Conservation (phyloP, 2,797 vertebrate species). For the Lepidocolaptes lacrymiger region DNA sequence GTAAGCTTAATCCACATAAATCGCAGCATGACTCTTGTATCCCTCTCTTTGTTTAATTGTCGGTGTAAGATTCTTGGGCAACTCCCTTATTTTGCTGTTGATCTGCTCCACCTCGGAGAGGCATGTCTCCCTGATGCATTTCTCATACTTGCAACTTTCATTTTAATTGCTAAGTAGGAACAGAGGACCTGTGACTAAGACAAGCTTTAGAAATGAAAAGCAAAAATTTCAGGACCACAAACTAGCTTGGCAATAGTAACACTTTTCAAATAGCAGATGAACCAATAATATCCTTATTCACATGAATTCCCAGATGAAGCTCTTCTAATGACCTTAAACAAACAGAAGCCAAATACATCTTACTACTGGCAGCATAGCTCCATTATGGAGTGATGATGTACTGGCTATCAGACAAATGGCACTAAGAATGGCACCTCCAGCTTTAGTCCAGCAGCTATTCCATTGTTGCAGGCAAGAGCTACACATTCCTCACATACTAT, state of each 20-base stretch:
- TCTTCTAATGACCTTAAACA: neutral
- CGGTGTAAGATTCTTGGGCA: slow-evolving; percentile 12
- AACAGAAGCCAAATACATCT: neutral
- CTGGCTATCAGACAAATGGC: neutral
- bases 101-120: slow-evolving; percentile 23
- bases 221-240: neutral
- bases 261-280: neutral
- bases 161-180: slow-evolving; percentile 63
- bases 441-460: neutral
- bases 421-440: neutral
- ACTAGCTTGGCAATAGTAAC: neutral
- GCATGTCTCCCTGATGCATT: neutral
- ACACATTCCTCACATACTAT: neutral
- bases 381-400: neutral
- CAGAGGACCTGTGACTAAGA: slow-evolving; percentile 1
- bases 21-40: slow-evolving; percentile 33
- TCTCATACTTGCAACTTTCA: slow-evolving; percentile 37
- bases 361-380: neutral
- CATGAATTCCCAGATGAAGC: neutral
- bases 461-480: neutral
- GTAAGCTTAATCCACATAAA: slow-evolving; percentile 62
- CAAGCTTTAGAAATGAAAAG: slow-evolving; percentile 19
- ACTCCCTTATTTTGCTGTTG: slow-evolving; percentile 45
- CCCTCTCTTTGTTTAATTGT: slow-evolving; percentile 50
- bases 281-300: neutral